Percentiles rank a stretch among this genome's conserved stretches.
These are phyloP conservation scores for Coregonus clupeaformis DNA, from an alignment of 2,113 vertebrate species.

Conservation along the genomic window DNA sequence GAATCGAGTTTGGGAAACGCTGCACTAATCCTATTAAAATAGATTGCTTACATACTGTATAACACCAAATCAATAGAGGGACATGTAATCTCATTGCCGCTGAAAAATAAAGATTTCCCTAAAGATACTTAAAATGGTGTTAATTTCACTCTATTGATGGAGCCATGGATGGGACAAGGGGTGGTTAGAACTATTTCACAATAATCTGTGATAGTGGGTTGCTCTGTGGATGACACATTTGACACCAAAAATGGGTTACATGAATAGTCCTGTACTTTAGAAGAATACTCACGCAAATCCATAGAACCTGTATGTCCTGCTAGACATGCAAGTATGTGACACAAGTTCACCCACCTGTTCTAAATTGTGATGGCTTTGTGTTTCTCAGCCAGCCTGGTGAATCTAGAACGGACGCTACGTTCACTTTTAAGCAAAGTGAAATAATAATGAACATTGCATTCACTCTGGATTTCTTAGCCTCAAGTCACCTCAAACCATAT, in stretches of 20 bases:
- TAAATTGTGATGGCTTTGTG: no score
- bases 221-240: slow-evolving; percentile 54
- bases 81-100: slow-evolving; percentile 67
- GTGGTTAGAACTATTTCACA: slow-evolving; percentile 24
- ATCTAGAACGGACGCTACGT: no score
- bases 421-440: no score
- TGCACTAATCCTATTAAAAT: slow-evolving; percentile 57
- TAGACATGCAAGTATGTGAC: slow-evolving; percentile 2
- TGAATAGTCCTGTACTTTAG: slow-evolving; percentile 56
- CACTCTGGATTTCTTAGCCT: no score
- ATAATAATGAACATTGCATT: no score
- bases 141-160: slow-evolving; percentile 65
- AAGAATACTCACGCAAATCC: slow-evolving; percentile 44
- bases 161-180: slow-evolving; percentile 42
- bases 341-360: no score
- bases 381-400: no score
- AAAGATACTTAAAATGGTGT: slow-evolving; percentile 65
- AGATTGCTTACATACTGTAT: slow-evolving; percentile 65
- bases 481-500: no score
- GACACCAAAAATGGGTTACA: slow-evolving; percentile 52
- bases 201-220: no score
- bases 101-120: slow-evolving; percentile 61
- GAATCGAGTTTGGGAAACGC: no score
- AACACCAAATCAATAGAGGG: slow-evolving; percentile 60
- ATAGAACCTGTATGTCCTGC: slow-evolving; percentile 51